phyloP scores from a whole-genome alignment of 2,113 vertebrate genomes.

The Rhipidura dahli region DNA sequence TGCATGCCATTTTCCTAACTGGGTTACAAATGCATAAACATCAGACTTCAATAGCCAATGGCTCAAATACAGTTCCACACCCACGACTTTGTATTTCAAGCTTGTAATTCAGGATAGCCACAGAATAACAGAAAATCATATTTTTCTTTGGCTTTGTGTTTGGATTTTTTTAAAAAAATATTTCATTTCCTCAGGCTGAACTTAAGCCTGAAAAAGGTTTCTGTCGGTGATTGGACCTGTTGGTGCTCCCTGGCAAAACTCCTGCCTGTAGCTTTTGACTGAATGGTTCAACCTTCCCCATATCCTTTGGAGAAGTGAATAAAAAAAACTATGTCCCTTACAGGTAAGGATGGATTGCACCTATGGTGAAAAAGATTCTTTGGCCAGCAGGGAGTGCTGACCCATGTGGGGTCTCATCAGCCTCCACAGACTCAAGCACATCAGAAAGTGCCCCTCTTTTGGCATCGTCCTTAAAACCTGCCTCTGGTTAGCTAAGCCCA shows the following conservation, averaged over 20 bases:
- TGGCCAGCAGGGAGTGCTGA: not conserved
- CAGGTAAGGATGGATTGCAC: not conserved
- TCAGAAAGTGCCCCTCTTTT: not conserved
- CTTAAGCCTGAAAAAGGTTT: not conserved
- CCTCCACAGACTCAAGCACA: not conserved
- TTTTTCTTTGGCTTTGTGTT: not conserved
- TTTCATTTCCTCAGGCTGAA: not conserved
- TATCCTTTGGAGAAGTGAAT: not conserved
- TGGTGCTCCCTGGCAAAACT: not conserved
- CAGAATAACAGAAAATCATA: not conserved
- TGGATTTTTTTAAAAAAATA: not conserved
- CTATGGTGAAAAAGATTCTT: not conserved
- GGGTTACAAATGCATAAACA: not conserved
- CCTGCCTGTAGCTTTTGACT: not conserved
- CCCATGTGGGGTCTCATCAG: not conserved
- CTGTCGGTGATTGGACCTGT: not conserved
- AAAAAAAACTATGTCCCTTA: not conserved
- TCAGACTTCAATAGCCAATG: not conserved
- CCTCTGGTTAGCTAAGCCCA: not conserved
- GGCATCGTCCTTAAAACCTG: not conserved
- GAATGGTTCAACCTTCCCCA: not conserved
- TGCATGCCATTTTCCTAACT: not conserved
- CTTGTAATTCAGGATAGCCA: not conserved
- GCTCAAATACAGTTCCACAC: not conserved
- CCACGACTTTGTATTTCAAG: not conserved